These are phyloP conservation scores for Eudemis profundana DNA, from an alignment of 2,888 invertebrate genomes.

Conservation along the genomic window DNA sequence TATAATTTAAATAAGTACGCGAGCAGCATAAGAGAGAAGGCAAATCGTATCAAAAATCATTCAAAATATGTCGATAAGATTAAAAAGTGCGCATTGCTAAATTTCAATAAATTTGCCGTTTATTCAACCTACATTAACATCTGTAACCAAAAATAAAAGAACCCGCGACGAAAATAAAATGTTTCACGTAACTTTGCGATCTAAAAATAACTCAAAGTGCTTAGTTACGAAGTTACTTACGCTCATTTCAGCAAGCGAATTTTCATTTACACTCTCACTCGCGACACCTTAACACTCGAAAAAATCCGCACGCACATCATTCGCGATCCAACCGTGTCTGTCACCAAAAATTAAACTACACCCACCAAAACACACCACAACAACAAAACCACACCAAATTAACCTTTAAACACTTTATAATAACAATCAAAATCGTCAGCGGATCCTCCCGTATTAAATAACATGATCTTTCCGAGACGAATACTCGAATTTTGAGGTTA, in stretches of 20 bases:
- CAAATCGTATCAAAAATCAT: no score
- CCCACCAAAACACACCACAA: background rate
- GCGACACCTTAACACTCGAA: conserved; percentile 35
- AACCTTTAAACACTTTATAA: conserved; percentile 42
- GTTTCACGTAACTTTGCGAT: conserved; percentile 10
- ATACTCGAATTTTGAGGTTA: conserved; percentile 81
- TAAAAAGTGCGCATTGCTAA: background rate
- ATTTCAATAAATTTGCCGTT: background rate
- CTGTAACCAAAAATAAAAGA: background rate
- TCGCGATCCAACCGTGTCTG: conserved; percentile 30
- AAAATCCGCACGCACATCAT: conserved; percentile 48
- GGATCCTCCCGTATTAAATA: conserved; percentile 49
- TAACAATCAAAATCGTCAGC: conserved; percentile 52
- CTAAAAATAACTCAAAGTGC: conserved; percentile 22
- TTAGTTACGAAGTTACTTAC: conserved; percentile 60
- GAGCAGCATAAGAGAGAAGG: no score
- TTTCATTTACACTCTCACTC: conserved; percentile 27
- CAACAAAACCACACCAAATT: conserved; percentile 43
- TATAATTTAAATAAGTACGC: background rate
- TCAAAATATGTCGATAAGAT: background rate
- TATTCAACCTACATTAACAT: background rate
- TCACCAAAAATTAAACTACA: conserved; percentile 15
- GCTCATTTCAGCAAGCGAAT: conserved; percentile 64
- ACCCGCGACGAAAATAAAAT: background rate
- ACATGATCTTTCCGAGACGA: conserved; percentile 61